Base-by-base conservation (phyloP, 1,140 invertebrate species). In the Drosophila ercepeae region DNA sequence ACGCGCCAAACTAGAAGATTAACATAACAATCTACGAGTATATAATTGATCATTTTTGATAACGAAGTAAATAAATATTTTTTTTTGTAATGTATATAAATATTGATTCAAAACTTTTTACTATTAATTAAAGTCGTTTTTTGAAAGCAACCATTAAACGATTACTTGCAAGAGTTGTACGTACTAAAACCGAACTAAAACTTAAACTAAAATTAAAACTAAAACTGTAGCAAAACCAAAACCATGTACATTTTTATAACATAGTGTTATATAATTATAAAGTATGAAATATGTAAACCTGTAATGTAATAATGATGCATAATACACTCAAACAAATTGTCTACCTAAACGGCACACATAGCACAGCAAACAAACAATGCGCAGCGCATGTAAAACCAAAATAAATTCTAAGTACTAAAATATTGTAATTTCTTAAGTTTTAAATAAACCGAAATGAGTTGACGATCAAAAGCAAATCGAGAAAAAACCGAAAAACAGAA, bases 321-420 rank as follows among this genome's bases (percentile, higher is more conserved):
- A 86, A 84, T 82, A 86, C 82, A 86, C 82, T 86, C 77, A 88
- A 88, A 89, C 70, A 71, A 88, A 82, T 75, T 75, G 82, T 86
- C 82, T 86, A 86, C 81, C 81, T 84, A 81, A 54, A 73, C 39
- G 60, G 57, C 69, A 73, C 69, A 73, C 69, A 73, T 63, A 72
- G 69, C 70, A 75, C 70, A 75, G 70, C 70, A 75, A 75, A 74
- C 71, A 58, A 75, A 74, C 50, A 39, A 86, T 88, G 82, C 82
- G 82, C 74, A 88, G 82, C 77, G 82, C 82, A 88, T 88, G 82
- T 88, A 88, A 88, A 88, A 88, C 82, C 82, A 88, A 88, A 88
- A 82, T 88, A 82, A 78, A 58, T 74, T 77, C 36, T 88, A 88
- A 88, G 83, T 78, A 88, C 75, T 77, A 77, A 88, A 76, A 88